Percentiles rank a stretch among this genome's conserved stretches.
Conservation (phyloP, 2,113 vertebrate genomes). For the Eubucco bourcierii region DNA sequence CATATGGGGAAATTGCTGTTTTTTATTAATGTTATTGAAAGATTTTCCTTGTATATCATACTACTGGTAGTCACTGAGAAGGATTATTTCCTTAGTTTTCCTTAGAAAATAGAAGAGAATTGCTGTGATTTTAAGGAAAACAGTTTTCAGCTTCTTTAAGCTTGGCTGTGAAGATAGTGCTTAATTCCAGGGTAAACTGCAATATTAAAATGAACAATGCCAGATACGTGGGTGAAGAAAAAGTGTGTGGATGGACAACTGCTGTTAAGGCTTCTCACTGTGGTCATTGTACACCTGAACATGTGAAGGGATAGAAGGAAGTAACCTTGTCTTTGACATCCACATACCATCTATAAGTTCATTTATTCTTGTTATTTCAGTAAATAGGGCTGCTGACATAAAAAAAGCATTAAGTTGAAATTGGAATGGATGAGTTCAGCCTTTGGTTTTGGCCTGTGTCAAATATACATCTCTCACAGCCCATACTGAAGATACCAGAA, state of each 20-base stretch:
- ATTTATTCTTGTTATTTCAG: neutral
- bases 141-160: neutral
- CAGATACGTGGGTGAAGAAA: neutral
- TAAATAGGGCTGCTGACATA: neutral
- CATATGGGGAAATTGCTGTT: neutral
- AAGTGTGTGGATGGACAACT: neutral
- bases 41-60: neutral
- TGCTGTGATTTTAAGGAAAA: neutral
- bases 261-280: neutral
- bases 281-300: neutral
- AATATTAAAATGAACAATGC: neutral
- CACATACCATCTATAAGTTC: neutral
- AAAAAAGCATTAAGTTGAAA: neutral
- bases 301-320: neutral
- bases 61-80: neutral
- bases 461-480: neutral
- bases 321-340: neutral
- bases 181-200: neutral
- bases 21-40: neutral
- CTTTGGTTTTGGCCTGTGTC: neutral
- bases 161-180: neutral
- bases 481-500: slow-evolving; percentile 13
- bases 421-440: neutral
- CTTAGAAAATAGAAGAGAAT: neutral
- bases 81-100: neutral